phyloP scores from a whole-genome alignment of 2,888 invertebrate genomes.

The Eubasilissa splendida region DNA sequence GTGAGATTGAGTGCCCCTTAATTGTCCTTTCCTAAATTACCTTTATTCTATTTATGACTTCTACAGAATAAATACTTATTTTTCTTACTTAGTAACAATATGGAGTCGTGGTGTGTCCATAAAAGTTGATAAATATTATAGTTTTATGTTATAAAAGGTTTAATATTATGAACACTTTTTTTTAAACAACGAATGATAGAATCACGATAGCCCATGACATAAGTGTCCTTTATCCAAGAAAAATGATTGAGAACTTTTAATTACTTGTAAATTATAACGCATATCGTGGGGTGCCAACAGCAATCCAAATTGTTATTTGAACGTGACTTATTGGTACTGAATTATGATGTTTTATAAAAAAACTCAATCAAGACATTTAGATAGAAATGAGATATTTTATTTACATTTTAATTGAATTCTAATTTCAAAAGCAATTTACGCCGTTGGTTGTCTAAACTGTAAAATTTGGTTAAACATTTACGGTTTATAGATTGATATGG shows the following conservation, averaged over 20 bases:
- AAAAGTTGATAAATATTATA: constrained; percentile 9
- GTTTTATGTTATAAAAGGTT: neutral
- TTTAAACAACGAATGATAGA: neutral
- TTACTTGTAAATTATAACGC: too few species aligned
- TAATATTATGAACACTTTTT: constrained; percentile 19
- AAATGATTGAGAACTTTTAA: too few species aligned
- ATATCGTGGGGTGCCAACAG: too few species aligned
- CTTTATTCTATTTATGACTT: neutral
- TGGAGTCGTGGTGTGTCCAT: neutral
- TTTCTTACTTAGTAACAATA: neutral
- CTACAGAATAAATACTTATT: neutral
- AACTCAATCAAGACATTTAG: neutral
- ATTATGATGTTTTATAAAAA: too few species aligned
- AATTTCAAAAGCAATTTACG: constrained; percentile 18
- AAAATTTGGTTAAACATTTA: constrained; percentile 36
- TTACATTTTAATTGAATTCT: constrained; percentile 1
- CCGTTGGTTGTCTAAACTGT: constrained; percentile 1
- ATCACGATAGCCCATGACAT: neutral
- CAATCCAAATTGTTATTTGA: too few species aligned
- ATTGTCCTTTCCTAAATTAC: constrained; percentile 3
- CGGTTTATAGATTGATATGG: constrained; percentile 52
- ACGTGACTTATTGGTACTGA: too few species aligned
- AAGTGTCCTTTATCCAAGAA: too few species aligned
- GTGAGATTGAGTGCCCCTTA: too few species aligned
- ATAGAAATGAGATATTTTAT: constrained; percentile 10